Evolutionary conservation across 2,113 vertebrate genomes (phyloP).

Genomic region (Burhinus bistriatus): DNA sequence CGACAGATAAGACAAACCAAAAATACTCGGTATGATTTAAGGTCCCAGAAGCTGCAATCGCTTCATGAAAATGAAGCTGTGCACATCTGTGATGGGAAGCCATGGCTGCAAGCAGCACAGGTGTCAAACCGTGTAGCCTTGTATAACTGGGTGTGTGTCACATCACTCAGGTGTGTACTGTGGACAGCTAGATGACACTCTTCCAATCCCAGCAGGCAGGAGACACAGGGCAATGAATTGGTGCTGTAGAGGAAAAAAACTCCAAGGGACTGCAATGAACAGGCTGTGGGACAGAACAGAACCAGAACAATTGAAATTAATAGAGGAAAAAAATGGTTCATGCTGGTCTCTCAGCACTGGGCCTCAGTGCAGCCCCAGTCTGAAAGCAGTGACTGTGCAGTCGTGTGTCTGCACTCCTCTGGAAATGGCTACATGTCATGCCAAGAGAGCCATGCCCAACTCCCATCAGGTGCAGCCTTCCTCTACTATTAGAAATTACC

Average conservation of each 20-base stretch:
- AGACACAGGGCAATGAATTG: neutral
- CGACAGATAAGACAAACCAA: neutral
- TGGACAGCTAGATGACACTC: neutral
- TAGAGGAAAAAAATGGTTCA: neutral
- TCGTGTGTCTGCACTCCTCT: neutral
- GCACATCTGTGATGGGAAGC: neutral
- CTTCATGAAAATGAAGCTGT: neutral
- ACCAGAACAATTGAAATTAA: neutral
- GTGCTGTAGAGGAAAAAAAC: neutral
- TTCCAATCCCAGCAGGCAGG: neutral
- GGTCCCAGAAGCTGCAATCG: neutral
- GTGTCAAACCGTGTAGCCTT: neutral
- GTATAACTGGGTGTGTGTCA: neutral
- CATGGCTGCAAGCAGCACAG: neutral
- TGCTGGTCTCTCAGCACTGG: neutral
- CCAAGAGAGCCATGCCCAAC: neutral
- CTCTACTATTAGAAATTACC: neutral
- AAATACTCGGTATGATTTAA: neutral
- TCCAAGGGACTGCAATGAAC: neutral
- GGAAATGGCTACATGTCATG: neutral
- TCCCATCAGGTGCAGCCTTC: neutral
- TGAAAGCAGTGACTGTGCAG: neutral
- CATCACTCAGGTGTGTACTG: neutral
- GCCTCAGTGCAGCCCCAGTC: neutral
- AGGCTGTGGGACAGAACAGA: neutral